These are phyloP conservation scores for Thecophora atra DNA, from an alignment of 2,888 invertebrate species.

Conservation along the genomic window DNA sequence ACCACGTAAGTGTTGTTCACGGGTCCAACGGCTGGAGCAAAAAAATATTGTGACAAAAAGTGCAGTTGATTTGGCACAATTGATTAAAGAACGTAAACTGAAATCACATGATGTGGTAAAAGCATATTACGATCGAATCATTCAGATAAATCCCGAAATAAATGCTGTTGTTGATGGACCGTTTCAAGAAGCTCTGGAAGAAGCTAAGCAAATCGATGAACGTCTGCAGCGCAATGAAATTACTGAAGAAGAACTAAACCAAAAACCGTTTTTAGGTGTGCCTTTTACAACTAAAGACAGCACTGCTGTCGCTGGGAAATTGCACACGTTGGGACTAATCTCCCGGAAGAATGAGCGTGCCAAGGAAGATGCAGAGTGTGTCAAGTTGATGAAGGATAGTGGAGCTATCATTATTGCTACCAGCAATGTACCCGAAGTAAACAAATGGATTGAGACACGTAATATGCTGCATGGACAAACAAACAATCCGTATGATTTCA, in stretches of 20 bases:
- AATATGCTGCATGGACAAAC: constrained; percentile 91
- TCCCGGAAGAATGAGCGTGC: constrained; percentile 73
- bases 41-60: constrained; percentile 69
- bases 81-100: constrained; percentile 73
- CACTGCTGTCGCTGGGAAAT: constrained; percentile 79
- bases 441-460: constrained; percentile 88
- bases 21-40: constrained; percentile 50
- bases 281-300: constrained; percentile 94
- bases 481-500: constrained; percentile 89
- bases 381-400: constrained; percentile 76
- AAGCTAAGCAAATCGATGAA: constrained; percentile 79
- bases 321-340: constrained; percentile 75
- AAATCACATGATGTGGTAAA: constrained; percentile 76
- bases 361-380: constrained; percentile 80
- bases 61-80: constrained; percentile 73
- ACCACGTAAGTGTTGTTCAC: constrained; percentile 53
- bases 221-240: constrained; percentile 71
- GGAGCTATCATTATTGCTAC: constrained; percentile 89
- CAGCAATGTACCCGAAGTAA: constrained; percentile 94
- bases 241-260: constrained; percentile 72
- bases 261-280: constrained; percentile 86
- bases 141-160: constrained; percentile 74
- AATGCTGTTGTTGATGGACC: constrained; percentile 87
- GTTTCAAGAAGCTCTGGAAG: constrained; percentile 79
- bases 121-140: constrained; percentile 80